Conservation (phyloP, 2,797 vertebrate genomes). For the Hylomyscus alleni region DNA sequence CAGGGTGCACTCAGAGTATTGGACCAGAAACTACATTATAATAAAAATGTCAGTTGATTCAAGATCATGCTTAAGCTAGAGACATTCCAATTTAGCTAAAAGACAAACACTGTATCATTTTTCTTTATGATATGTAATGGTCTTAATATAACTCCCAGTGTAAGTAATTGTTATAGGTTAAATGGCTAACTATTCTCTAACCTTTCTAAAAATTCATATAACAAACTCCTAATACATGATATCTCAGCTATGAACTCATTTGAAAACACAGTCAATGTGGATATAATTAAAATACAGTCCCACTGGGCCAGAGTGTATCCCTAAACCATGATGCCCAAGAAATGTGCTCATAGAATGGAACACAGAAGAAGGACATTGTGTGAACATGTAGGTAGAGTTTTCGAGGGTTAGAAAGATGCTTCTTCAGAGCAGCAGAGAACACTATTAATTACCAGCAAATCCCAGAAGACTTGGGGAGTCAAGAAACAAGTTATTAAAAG, state of each 20-base stretch:
- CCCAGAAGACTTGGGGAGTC: not conserved
- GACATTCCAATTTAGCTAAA: too few relatives aligned
- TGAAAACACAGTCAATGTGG: not conserved
- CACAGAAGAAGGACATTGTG: not conserved
- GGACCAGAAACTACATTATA: not conserved
- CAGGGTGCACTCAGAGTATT: not conserved
- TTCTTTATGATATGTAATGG: not conserved
- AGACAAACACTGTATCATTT: not conserved
- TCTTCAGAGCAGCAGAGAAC: not conserved
- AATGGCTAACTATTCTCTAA: not conserved
- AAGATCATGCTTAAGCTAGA: not conserved
- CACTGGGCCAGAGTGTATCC: rapidly evolving
- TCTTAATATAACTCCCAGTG: not conserved
- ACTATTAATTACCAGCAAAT: not conserved
- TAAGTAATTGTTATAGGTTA: not conserved
- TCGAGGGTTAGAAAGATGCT: rapidly evolving
- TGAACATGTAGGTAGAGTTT: not conserved
- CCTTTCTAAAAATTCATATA: not conserved
- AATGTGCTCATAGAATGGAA: not conserved
- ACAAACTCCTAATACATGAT: not conserved
- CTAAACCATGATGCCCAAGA: not conserved
- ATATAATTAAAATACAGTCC: not conserved
- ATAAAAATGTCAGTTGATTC: not conserved
- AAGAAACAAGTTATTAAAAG: not conserved
- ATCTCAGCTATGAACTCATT: not conserved